Evolutionary conservation across 2,888 invertebrate genomes (phyloP).

Genomic region (Allygus modestus): DNA sequence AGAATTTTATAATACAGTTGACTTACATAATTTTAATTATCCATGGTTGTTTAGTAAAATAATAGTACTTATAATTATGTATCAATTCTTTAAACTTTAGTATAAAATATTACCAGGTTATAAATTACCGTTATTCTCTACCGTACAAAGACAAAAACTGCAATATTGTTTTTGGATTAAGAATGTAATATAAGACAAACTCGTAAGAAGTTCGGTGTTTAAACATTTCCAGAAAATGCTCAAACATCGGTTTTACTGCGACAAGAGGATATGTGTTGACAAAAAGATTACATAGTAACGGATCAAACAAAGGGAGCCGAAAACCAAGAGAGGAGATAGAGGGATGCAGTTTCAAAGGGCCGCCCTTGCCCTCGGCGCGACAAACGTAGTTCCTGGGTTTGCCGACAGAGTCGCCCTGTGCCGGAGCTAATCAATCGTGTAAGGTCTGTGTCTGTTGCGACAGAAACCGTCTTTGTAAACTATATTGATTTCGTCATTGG

Average conservation of each 20-base stretch:
- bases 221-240: no score
- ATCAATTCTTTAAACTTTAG: no score
- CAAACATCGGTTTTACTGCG: slow-evolving; percentile 17
- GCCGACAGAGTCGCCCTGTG: slow-evolving; percentile 20
- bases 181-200: no score
- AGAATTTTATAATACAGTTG: no score
- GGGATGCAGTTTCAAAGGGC: slow-evolving; percentile 44
- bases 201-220: no score
- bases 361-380: not conserved
- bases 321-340: slow-evolving; percentile 19
- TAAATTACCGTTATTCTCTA: no score
- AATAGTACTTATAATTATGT: no score
- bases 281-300: slow-evolving; percentile 41
- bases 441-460: not conserved
- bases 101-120: no score
- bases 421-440: slow-evolving; percentile 19
- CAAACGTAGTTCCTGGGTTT: not conserved
- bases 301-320: slow-evolving; percentile 46
- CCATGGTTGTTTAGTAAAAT: no score
- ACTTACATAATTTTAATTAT: no score
- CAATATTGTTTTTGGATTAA: no score
- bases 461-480: not conserved
- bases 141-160: no score
- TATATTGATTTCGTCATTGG: not conserved
- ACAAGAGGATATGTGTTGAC: slow-evolving; percentile 11